A percentile compares a stretch with the other conserved stretches of the same genome.
These are phyloP conservation scores for Marmota monax DNA, from an alignment of 2,113 vertebrate genomes.

Conservation along the genomic window DNA sequence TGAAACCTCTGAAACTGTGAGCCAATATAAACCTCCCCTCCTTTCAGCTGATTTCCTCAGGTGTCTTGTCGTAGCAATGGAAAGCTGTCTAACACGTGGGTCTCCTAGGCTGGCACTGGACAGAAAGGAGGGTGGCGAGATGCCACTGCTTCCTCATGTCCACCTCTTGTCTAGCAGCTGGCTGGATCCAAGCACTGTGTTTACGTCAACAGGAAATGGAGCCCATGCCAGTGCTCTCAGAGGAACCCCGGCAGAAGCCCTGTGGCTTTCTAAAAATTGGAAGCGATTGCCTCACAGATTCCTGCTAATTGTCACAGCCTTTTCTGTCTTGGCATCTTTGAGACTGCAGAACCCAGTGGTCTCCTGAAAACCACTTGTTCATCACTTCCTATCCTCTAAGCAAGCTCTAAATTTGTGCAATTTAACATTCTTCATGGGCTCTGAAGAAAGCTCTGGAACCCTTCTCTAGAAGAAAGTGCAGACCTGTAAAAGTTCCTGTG, in stretches of 20 bases:
- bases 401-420: not conserved
- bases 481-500: not conserved
- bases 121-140: no score
- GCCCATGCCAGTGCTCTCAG: not conserved
- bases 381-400: not conserved
- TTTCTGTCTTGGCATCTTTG: not conserved
- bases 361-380: not conserved
- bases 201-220: not conserved
- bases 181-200: not conserved
- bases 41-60: not conserved
- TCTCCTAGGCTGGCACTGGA: not conserved
- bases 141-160: not conserved
- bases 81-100: not conserved
- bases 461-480: not conserved
- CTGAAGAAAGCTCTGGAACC: not conserved
- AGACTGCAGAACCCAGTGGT: not conserved
- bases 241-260: not conserved
- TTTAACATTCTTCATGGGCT: not conserved
- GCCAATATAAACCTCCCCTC: not conserved
- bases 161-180: not conserved
- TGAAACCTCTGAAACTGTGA: not conserved
- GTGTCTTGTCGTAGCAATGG: not conserved
- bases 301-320: not conserved
- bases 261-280: not conserved
- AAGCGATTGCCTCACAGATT: not conserved